A percentile compares a stretch with the other conserved stretches of the same genome.
Evolutionary conservation across 1,140 invertebrate genomes (phyloP).

Genomic region (Drosophila obscura): DNA sequence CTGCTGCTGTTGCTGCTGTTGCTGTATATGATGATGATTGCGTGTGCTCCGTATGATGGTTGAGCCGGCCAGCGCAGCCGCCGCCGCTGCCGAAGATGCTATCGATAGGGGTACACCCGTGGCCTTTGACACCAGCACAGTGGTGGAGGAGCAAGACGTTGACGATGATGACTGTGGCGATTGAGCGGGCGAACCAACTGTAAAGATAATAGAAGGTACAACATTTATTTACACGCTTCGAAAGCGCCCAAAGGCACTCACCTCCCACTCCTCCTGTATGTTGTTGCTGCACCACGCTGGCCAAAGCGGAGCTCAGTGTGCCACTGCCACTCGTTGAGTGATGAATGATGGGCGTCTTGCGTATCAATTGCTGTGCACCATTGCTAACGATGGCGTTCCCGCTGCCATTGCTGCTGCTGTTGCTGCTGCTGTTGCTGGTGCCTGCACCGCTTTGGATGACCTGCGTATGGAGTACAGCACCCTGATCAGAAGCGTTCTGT

Average conservation of each 20-base stretch:
- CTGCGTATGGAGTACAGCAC: constrained; percentile 75
- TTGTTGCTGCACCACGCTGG: constrained; percentile 74
- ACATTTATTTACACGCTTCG: background rate
- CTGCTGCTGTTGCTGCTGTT: constrained; percentile 32
- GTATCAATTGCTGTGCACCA: constrained; percentile 66
- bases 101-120: constrained; percentile 73
- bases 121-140: constrained; percentile 77
- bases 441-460: constrained; percentile 79
- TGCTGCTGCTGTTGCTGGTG: constrained; percentile 56
- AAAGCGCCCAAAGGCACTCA: constrained; percentile 5
- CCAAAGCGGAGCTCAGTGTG: constrained; percentile 57
- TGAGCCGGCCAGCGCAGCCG: constrained; percentile 63
- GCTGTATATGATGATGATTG: constrained; percentile 62
- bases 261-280: constrained; percentile 37
- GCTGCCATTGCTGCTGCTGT: constrained; percentile 38
- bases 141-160: constrained; percentile 79
- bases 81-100: constrained; percentile 70
- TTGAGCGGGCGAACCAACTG: constrained; percentile 72
- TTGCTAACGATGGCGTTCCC: constrained; percentile 45
- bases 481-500: constrained; percentile 41
- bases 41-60: constrained; percentile 79
- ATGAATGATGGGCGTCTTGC: constrained; percentile 79
- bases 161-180: constrained; percentile 76
- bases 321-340: constrained; percentile 66
- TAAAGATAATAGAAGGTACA: background rate